These are phyloP conservation scores for Xenopus laevis DNA, from an alignment of 2,113 vertebrate genomes.

Conservation along the genomic window DNA sequence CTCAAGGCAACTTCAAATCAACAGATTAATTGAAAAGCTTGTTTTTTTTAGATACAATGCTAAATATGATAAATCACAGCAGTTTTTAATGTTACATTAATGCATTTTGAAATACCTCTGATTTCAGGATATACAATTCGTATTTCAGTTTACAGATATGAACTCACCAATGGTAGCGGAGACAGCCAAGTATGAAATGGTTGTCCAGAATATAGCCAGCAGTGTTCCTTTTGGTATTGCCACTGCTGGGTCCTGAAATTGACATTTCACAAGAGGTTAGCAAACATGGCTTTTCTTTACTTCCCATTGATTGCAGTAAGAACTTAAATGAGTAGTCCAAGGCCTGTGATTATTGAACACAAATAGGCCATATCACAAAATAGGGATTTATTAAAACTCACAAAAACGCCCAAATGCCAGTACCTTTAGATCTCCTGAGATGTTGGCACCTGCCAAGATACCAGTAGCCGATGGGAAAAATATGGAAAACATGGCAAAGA, in stretches of 20 bases:
- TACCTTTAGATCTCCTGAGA: conserved; percentile 70
- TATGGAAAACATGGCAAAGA: conserved; percentile 71
- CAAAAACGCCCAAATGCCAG: neutral
- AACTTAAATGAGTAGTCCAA: too few species aligned
- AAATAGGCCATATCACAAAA: too few species aligned
- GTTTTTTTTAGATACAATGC: too few species aligned
- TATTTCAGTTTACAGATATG: neutral
- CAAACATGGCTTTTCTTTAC: neutral
- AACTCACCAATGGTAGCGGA: conserved; percentile 58
- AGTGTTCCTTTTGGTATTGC: conserved; percentile 68
- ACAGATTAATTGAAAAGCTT: too few species aligned
- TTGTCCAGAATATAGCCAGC: conserved; percentile 65
- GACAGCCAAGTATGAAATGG: conserved; percentile 59
- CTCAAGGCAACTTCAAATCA: too few species aligned
- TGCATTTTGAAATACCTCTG: too few species aligned
- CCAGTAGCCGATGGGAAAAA: conserved; percentile 72
- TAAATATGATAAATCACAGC: too few species aligned
- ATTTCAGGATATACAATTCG: too few species aligned
- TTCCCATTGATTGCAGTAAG: too few species aligned
- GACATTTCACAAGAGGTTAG: neutral
- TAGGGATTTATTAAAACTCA: neutral
- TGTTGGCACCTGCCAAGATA: conserved; percentile 67
- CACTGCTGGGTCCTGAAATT: conserved; percentile 57
- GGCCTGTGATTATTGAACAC: too few species aligned
- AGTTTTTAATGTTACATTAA: too few species aligned